Evolutionary conservation across 2,888 invertebrate genomes (phyloP).

Genomic region (Gonocerus acuteangulatus): DNA sequence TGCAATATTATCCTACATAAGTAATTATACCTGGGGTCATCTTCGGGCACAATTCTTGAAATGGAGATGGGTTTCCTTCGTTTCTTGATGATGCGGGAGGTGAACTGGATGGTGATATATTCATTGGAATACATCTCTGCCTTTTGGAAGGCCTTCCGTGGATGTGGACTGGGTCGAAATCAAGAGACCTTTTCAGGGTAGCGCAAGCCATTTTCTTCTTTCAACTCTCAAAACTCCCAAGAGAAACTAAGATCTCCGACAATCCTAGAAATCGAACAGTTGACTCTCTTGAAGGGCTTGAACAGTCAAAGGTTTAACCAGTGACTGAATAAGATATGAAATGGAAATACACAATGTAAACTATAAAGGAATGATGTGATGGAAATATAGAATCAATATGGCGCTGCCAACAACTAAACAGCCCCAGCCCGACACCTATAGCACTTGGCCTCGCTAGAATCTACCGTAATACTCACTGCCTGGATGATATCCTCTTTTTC

Average conservation of each 20-base stretch:
- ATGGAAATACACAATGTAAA: background rate
- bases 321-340: background rate
- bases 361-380: background rate
- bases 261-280: background rate
- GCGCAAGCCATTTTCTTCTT: conserved; percentile 87
- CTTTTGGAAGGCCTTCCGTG: conserved; percentile 76
- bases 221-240: background rate
- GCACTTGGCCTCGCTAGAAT: background rate
- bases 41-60: conserved; percentile 76
- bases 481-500: no score
- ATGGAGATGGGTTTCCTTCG: conserved; percentile 57
- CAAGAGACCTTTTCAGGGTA: conserved; percentile 88
- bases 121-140: conserved; percentile 84
- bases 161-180: conserved; percentile 86
- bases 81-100: conserved; percentile 46
- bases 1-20: conserved; percentile 38
- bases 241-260: background rate
- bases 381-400: conserved; percentile 26
- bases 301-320: background rate
- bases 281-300: background rate
- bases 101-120: conserved; percentile 51
- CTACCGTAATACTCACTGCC: conserved; percentile 2
- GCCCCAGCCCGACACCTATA: conserved; percentile 14
- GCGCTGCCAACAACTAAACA: conserved; percentile 19
- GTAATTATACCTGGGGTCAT: conserved; percentile 69